Evolutionary conservation across 2,113 vertebrate species (phyloP).

Genomic region (Neomonachus schauinslandi): DNA sequence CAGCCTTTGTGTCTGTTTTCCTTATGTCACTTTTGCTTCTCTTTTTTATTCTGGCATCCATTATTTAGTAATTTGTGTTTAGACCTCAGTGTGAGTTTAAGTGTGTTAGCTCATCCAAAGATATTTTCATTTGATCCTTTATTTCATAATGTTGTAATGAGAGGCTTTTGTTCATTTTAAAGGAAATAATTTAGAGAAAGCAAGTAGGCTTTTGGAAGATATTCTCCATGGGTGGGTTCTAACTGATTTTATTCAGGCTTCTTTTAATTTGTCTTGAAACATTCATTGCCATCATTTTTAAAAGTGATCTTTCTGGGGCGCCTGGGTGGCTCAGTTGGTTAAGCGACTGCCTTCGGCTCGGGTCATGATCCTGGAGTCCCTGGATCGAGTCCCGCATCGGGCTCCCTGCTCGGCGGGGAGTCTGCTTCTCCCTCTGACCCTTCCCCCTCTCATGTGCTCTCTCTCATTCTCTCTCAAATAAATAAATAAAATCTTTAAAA

Average conservation of each 20-base stretch:
- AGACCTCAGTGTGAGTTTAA: background rate
- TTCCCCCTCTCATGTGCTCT: no score
- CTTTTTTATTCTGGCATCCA: background rate
- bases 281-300: background rate
- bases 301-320: constrained; percentile 5
- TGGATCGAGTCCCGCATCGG: no score
- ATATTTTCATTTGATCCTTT: constrained; percentile 13
- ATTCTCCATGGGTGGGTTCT: background rate
- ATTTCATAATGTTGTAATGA: background rate
- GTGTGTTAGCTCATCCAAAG: background rate
- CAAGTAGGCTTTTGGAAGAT: background rate
- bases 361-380: no score
- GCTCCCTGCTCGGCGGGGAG: no score
- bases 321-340: no score
- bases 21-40: background rate
- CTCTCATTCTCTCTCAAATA: no score
- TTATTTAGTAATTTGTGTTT: constrained; percentile 15
- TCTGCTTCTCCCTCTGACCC: no score
- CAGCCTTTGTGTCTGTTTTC: constrained; percentile 19
- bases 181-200: constrained; percentile 22
- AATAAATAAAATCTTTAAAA: no score
- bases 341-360: no score
- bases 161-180: constrained; percentile 14
- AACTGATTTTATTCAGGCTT: constrained; percentile 6
- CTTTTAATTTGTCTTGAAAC: constrained; percentile 5